Evolutionary conservation across 2,113 vertebrate species (phyloP), one percentile per base, ranked within the genome.

Genomic region (Triplophysa siluroides): DNA sequence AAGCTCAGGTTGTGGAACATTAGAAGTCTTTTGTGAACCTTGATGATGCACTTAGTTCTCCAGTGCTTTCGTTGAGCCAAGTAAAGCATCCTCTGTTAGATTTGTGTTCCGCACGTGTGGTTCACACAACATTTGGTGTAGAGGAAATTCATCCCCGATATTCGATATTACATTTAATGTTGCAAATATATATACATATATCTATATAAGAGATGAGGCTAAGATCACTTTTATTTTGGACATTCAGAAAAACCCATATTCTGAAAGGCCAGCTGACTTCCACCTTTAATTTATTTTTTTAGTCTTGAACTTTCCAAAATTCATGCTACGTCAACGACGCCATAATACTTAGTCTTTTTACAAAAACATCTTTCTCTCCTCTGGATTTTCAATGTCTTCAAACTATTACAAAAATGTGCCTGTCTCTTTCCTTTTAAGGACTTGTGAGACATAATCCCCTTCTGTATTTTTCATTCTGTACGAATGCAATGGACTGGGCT

Each of bases 391-490:
- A 64, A 85, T 77, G 23, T 81, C 80, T 80, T 78, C 47, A 67
- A 89, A 88, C 83, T 86, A 88, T 90, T 79, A 70, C 82, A 88
- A 84, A 88, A 89, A 90, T 90, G 88, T 85, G 72, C 66, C 86
- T 84, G 71, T 58, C 78, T 71, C 23, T 88, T 91, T 78, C 88
- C 84, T 88, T 90, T 87, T 88, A 74, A 87, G 86, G 85, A 72
- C 61, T 43, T 76, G 77, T 66, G 76, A 73, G 71, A 75, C 24
- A 52, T 78, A 54, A 83, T 69, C 61, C 56, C 67, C 38, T 62
- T 47, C 64, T 60, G 65, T 84, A 14, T 72, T 71, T 83, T 78
- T 68, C 41, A 61, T 50, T 41, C 21, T 83, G 24, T 64, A 43
- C 29, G 18, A 81, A 82, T 82, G 74, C 83, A 84, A 60, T 52